phyloP scores from a whole-genome alignment of 2,113 vertebrate species.

The Procapra przewalskii region DNA sequence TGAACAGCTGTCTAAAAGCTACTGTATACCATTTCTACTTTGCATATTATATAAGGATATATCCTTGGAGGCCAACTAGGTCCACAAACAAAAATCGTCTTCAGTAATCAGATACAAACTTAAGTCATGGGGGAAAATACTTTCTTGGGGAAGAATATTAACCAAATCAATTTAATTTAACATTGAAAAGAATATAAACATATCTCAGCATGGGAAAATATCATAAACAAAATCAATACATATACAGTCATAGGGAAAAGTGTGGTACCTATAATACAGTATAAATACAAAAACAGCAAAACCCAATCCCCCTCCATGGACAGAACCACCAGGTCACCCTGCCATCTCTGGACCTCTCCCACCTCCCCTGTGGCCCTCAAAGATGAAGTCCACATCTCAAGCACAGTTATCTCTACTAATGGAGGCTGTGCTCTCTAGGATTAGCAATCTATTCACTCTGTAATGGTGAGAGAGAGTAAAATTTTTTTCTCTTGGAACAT shows the following conservation, averaged over 20 bases:
- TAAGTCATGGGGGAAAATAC: slow-evolving; percentile 60
- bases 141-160: slow-evolving; percentile 62
- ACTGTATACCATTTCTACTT: neutral
- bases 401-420: neutral
- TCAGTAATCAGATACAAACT: slow-evolving; percentile 7
- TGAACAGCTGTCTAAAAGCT: slow-evolving; percentile 1
- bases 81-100: neutral
- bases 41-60: neutral
- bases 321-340: neutral
- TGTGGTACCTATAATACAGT: slow-evolving; percentile 76
- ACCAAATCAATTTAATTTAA: slow-evolving; percentile 81
- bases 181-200: slow-evolving; percentile 83
- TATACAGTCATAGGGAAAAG: slow-evolving; percentile 76
- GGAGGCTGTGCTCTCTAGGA: neutral
- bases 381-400: neutral
- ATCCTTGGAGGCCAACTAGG: neutral
- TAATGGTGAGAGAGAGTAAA: neutral
- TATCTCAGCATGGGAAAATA: slow-evolving; percentile 71
- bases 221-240: slow-evolving; percentile 75
- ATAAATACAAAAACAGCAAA: slow-evolving; percentile 69
- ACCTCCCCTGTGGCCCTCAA: neutral
- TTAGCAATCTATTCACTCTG: neutral
- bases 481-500: neutral
- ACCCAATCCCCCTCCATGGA: neutral
- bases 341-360: neutral